Evolutionary conservation across 2,888 invertebrate species (phyloP).

Genomic region (Sarcophaga subvicina): DNA sequence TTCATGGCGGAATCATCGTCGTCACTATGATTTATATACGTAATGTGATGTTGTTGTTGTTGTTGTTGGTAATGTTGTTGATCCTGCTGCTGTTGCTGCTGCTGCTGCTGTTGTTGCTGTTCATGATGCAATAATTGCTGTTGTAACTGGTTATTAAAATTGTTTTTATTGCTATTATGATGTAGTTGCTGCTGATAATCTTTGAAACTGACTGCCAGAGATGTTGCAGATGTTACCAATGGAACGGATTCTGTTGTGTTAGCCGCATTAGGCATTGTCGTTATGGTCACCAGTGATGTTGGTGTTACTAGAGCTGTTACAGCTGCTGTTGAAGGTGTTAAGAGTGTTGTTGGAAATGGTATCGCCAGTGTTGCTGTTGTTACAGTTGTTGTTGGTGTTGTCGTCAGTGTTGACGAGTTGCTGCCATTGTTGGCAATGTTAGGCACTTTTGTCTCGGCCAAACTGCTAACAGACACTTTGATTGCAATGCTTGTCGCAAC

Average conservation of each 20-base stretch:
- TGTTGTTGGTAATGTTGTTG: conserved; percentile 67
- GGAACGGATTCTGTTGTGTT: conserved; percentile 14
- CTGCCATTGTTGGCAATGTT: conserved; percentile 50
- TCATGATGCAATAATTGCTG: conserved; percentile 34
- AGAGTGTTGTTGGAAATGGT: conserved; percentile 69
- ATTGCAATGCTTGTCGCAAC: background rate
- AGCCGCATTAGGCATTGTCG: conserved; percentile 61
- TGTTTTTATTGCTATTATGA: conserved; percentile 45
- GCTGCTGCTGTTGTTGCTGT: conserved; percentile 46
- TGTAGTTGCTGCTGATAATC: conserved; percentile 52
- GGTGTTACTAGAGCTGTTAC: conserved; percentile 40
- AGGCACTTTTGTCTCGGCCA: conserved; percentile 55
- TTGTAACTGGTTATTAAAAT: conserved; percentile 23
- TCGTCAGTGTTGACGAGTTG: conserved; percentile 51
- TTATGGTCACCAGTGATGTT: conserved; percentile 55
- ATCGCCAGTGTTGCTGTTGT: conserved; percentile 41
- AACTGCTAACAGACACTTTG: conserved; percentile 11
- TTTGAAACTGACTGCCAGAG: conserved; percentile 43
- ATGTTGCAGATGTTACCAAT: background rate
- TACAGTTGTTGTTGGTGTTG: conserved; percentile 56
- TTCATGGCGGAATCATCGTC: conserved; percentile 76
- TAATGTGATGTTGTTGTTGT: conserved; percentile 65
- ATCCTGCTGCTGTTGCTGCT: conserved; percentile 45
- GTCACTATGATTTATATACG: conserved; percentile 49
- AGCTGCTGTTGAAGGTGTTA: conserved; percentile 41